Conservation (phyloP, 1,140 invertebrate genomes). For the Cydia strobilella region DNA sequence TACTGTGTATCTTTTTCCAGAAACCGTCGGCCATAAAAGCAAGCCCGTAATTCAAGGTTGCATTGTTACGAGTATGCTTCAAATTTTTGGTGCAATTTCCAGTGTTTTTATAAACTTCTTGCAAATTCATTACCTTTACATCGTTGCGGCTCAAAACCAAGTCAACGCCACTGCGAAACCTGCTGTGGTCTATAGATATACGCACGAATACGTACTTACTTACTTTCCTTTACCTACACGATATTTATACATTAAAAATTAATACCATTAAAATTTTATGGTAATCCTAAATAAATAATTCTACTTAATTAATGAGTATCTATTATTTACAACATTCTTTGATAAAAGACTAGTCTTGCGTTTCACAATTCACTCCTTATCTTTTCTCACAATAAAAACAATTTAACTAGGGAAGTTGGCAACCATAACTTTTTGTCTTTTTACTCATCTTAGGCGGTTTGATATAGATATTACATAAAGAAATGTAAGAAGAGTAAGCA, state of each 20-base stretch:
- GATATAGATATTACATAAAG: neutral
- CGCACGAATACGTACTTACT: neutral
- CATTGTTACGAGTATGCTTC: too few relatives aligned
- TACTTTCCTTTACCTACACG: conserved; percentile 34
- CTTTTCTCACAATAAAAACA: conserved; percentile 29
- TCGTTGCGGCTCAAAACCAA: neutral
- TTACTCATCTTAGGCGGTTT: conserved; percentile 1
- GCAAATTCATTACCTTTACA: neutral
- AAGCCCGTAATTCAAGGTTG: too few relatives aligned
- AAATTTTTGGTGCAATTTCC: too few relatives aligned
- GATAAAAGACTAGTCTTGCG: conserved; percentile 69
- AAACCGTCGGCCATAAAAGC: too few relatives aligned
- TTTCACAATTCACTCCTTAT: conserved; percentile 24
- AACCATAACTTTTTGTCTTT: conserved; percentile 16
- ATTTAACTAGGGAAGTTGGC: conserved; percentile 32
- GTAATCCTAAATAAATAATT: conserved; percentile 73
- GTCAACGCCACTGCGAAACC: neutral
- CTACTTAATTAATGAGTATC: conserved; percentile 74
- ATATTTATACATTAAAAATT: conserved; percentile 52
- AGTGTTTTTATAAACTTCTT: neutral
- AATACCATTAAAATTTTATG: conserved; percentile 63
- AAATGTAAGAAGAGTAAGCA: neutral
- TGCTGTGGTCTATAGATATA: neutral
- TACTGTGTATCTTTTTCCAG: too few relatives aligned
- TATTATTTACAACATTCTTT: conserved; percentile 74